Conservation (phyloP, 2,113 vertebrate genomes). For the Podarcis raffonei region DNA sequence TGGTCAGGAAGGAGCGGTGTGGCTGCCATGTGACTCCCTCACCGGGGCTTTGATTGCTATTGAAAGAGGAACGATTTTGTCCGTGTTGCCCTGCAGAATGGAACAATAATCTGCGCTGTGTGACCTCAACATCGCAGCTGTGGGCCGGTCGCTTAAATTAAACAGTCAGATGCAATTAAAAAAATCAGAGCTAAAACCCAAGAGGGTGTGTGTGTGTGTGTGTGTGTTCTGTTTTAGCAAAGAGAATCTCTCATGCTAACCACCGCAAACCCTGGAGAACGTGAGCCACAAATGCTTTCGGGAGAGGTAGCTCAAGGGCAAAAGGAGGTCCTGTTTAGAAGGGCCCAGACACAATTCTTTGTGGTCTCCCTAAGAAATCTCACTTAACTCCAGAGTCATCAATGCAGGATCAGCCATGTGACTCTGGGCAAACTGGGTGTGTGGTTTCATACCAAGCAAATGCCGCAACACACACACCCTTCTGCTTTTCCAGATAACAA, state of each 20-base stretch:
- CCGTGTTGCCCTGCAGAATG: not conserved
- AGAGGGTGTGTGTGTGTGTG: not conserved
- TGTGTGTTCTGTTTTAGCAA: too few species aligned
- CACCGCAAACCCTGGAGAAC: too few species aligned
- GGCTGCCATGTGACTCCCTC: not conserved
- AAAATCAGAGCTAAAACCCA: not conserved
- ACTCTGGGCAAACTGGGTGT: not conserved
- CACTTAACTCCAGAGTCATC: not conserved
- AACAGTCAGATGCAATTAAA: not conserved
- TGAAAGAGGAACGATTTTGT: not conserved
- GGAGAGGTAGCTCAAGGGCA: not conserved
- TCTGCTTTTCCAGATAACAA: too few species aligned
- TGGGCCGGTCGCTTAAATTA: not conserved
- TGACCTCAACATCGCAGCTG: not conserved
- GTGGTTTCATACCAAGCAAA: not conserved
- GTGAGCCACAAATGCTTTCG: too few species aligned
- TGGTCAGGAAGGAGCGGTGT: not conserved
- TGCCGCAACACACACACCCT: not conserved
- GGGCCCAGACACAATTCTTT: not conserved
- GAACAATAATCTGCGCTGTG: not conserved
- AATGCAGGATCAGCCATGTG: not conserved
- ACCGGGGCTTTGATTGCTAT: too few species aligned
- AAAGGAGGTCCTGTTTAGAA: too few species aligned
- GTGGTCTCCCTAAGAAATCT: not conserved
- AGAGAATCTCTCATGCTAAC: too few species aligned